Evolutionary conservation across 2,113 vertebrate species (phyloP).

Genomic region (Coracopsis vasa): DNA sequence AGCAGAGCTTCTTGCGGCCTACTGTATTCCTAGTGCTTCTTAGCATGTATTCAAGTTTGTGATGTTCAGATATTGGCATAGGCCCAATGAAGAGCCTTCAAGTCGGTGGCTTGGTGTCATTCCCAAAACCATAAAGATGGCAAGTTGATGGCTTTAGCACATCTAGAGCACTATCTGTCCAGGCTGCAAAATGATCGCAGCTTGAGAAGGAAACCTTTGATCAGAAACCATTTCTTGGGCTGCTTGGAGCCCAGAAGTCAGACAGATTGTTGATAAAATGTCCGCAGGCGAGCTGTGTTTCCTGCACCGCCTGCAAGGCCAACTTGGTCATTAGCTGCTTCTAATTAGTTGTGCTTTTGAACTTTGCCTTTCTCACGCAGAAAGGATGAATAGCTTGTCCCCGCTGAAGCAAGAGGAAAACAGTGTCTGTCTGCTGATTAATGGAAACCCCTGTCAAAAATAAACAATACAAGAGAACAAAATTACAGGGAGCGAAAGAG

Average conservation of each 20-base stretch:
- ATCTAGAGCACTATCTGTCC: neutral
- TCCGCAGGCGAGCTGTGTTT: neutral
- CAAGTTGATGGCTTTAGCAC: neutral
- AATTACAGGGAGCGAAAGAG: neutral
- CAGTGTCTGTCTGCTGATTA: neutral
- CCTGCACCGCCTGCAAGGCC: neutral
- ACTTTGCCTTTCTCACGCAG: neutral
- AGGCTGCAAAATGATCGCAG: neutral
- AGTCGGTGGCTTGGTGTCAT: neutral
- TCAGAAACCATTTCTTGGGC: neutral
- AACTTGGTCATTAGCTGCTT: neutral
- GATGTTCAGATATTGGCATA: neutral
- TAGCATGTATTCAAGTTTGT: neutral
- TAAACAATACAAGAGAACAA: neutral
- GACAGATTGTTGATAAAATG: neutral
- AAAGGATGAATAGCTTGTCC: neutral
- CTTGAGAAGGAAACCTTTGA: neutral
- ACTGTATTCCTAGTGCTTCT: neutral
- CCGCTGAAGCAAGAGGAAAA: neutral
- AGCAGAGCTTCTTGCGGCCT: neutral
- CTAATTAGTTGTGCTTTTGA: slow-evolving; percentile 22
- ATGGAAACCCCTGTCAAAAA: neutral
- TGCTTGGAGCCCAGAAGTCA: neutral
- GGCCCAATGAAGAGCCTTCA: neutral
- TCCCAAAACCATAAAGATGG: neutral